A percentile compares a stretch with the other conserved stretches of the same genome.
These are phyloP conservation scores for Hapalemur alaotrensis DNA, from an alignment of 2,797 vertebrate species.

Conservation along the genomic window DNA sequence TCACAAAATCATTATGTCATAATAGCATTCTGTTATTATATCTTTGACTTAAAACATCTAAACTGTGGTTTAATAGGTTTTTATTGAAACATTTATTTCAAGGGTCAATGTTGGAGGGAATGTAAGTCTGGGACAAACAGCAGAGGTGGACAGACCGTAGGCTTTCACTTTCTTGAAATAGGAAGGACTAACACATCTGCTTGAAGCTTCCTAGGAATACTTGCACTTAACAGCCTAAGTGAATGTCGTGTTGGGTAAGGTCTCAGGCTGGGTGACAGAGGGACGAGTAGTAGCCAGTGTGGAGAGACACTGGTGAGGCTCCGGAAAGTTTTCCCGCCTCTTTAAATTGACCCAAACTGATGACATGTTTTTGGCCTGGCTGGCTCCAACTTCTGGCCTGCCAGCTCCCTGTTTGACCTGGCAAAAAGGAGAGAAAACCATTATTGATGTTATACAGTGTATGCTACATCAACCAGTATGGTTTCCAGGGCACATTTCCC, in stretches of 20 bases:
- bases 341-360: neutral
- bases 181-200: neutral
- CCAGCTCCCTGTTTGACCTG: neutral
- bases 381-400: neutral
- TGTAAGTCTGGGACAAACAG: too few species aligned
- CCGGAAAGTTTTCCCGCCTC: neutral
- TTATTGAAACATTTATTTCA: neutral
- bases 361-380: neutral
- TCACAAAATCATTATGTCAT: neutral
- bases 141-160: too few species aligned
- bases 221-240: too few species aligned
- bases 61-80: neutral
- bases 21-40: neutral
- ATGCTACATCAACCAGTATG: neutral
- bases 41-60: neutral
- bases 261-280: neutral
- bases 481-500: neutral
- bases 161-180: neutral
- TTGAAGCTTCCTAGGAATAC: neutral
- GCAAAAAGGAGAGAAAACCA: neutral
- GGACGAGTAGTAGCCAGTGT: neutral
- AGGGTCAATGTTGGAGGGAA: neutral
- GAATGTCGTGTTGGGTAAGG: neutral
- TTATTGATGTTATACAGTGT: neutral
- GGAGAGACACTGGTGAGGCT: fast-evolving